These are phyloP conservation scores for Nasonovia ribisnigri DNA, from an alignment of 2,888 invertebrate genomes.

Conservation along the genomic window DNA sequence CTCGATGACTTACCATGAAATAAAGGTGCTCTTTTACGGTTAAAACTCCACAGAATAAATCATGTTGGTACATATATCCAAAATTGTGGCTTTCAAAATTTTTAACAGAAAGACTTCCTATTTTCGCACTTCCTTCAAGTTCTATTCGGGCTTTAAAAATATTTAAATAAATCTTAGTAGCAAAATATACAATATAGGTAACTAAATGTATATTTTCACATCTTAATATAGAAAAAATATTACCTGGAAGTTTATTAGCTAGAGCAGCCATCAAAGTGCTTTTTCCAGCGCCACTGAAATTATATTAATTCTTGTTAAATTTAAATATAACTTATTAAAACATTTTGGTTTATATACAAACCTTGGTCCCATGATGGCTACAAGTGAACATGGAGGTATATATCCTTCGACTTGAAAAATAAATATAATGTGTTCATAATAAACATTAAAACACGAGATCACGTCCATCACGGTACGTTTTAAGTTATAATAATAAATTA, in stretches of 20 bases:
- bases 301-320: not conserved
- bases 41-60: constrained; percentile 86
- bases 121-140: constrained; percentile 46
- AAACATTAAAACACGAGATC: not conserved
- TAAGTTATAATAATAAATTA: not conserved
- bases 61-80: constrained; percentile 93
- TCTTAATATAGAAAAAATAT: not conserved
- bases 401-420: constrained; percentile 80
- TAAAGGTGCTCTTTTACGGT: constrained; percentile 89
- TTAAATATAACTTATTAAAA: not conserved
- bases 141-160: constrained; percentile 22
- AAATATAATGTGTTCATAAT: not conserved
- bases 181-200: not conserved
- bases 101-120: constrained; percentile 76
- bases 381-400: constrained; percentile 83
- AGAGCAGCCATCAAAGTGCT: constrained; percentile 89
- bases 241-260: constrained; percentile 82
- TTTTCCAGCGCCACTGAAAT: constrained; percentile 87
- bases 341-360: constrained; percentile 69
- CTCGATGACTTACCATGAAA: constrained; percentile 78
- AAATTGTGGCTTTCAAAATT: constrained; percentile 84
- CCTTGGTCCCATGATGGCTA: constrained; percentile 89
- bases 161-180: not conserved
- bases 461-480: too few species aligned
- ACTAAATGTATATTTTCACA: not conserved